Evolutionary conservation across 2,113 vertebrate species (phyloP).

Genomic region (Ia io): DNA sequence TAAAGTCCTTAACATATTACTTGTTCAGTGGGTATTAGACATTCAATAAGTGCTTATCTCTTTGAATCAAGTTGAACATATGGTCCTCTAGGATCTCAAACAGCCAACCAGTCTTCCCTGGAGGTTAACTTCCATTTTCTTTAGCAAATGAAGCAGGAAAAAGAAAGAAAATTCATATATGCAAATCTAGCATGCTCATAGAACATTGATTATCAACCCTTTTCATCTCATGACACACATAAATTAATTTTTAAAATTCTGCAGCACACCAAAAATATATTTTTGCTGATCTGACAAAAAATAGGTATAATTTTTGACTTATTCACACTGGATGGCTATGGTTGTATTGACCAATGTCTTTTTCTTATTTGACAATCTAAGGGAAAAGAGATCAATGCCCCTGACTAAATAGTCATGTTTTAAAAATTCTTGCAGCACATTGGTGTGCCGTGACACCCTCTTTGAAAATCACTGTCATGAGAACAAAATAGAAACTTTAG

Average conservation of each 20-base stretch:
- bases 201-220: not conserved
- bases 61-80: conserved; percentile 22
- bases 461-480: not conserved
- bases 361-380: not conserved
- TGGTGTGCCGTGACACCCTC: not conserved
- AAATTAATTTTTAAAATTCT: not conserved
- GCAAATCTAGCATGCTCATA: not conserved
- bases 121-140: conserved; percentile 43
- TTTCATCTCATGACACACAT: not conserved
- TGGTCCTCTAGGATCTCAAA: not conserved
- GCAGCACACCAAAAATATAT: not conserved
- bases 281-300: not conserved
- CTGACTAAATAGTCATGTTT: not conserved
- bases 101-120: not conserved
- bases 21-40: not conserved
- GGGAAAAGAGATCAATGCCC: not conserved
- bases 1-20: not conserved
- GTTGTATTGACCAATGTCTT: not conserved
- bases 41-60: not conserved
- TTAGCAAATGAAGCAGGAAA: conserved; percentile 6
- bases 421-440: not conserved
- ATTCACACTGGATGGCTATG: not conserved
- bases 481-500: not conserved
- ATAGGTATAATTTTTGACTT: not conserved
- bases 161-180: not conserved